Base-by-base conservation (phyloP, 2,888 invertebrate species). In the Coelogynopora nodosa region DNA sequence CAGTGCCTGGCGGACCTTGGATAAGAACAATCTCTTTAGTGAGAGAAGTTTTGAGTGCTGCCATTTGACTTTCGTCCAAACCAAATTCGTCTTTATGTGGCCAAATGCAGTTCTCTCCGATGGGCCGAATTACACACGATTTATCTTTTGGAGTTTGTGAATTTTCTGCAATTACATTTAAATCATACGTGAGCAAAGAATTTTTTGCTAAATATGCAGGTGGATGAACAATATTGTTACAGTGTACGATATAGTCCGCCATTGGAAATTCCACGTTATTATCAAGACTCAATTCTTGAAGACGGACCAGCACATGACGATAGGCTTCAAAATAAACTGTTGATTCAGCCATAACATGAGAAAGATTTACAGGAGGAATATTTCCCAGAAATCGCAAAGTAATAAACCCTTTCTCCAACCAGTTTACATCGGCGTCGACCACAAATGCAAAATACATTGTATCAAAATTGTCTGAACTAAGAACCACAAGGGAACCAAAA, bases 291-390 rank as follows among this genome's bases (percentile, higher is more conserved):
- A 80, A 83, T 84, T 30, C 30, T 31, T 86, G 80, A 0, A 86
- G 27, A 23, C 30, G 67, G 0, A 0, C 0, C 26, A 86, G 31
- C 0, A 95, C 95, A 90, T 95, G 94, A 88, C 94, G 93, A 90
- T 96, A 96, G 0, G 96, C 95, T 90, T 96, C 96, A 90, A 96
- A 95, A 91, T 94, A 96, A 0, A 95, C 94, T 84, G 94, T 94
- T 85, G 95, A 94, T 90, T 96, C 95, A 0, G 95, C 93, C 95
- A 96, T 95, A 13, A 87, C 67, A 87, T 87, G 67, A 13, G 1
- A 28, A 30, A 0, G 0, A 0, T 86, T 29, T 18, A 49, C 28
- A 5, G 49, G 28, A 0, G 74, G 87, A 5, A 30, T 28, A 10
- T 13, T 27, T 67, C 31, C 67, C 10, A 49, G 23, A 5, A 87